Evolutionary conservation across 2,113 vertebrate species (phyloP).

Genomic region (Crotalus horridus): DNA sequence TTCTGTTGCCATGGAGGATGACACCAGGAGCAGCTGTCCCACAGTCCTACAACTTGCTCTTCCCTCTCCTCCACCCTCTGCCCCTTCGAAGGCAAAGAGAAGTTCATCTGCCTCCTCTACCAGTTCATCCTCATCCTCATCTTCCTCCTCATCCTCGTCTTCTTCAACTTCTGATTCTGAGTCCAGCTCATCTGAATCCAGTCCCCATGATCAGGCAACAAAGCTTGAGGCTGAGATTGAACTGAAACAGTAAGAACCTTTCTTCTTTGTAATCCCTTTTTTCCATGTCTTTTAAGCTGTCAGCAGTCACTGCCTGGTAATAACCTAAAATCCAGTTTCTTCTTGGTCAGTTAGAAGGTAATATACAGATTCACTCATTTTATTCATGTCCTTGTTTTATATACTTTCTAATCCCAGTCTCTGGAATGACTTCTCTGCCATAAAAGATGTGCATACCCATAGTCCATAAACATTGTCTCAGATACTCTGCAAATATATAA

Average conservation of each 20-base stretch:
- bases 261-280: neutral
- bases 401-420: neutral
- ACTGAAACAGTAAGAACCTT: constrained; percentile 55
- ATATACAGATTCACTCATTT: neutral
- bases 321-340: neutral
- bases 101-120: constrained; percentile 59
- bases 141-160: neutral
- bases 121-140: constrained; percentile 16
- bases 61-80: constrained; percentile 38
- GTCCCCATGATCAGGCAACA: constrained; percentile 42
- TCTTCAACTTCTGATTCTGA: constrained; percentile 58
- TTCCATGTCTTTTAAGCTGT: too few species aligned
- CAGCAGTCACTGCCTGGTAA: neutral
- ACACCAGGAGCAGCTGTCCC: constrained; percentile 24
- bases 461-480: neutral
- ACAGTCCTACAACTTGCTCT: constrained; percentile 12
- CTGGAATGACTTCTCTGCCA: neutral
- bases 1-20: neutral
- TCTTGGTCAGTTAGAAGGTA: neutral
- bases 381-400: neutral
- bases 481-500: neutral
- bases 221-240: constrained; percentile 43
- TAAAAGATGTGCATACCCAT: neutral
- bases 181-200: constrained; percentile 64
- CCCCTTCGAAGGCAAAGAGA: constrained; percentile 58